These are phyloP conservation scores for Ylistrum balloti DNA, from an alignment of 1,140 invertebrate species.

Conservation along the genomic window DNA sequence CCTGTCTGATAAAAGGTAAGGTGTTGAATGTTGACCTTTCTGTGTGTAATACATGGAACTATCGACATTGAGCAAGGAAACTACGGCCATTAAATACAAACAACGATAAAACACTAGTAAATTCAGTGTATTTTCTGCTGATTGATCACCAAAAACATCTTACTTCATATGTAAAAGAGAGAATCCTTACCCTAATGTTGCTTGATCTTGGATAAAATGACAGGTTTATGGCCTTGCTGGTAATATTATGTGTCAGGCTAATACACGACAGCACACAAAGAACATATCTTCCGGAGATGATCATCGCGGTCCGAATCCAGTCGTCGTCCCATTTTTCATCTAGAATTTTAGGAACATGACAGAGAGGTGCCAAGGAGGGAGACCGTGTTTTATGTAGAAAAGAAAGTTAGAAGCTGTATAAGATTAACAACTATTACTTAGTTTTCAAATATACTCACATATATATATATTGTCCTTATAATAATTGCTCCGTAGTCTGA, in stretches of 20 bases:
- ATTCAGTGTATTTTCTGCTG: not conserved
- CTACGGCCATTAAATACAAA: not conserved
- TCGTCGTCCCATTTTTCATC: not conserved
- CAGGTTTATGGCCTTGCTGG: not conserved
- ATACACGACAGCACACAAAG: constrained; percentile 23
- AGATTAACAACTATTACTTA: no score
- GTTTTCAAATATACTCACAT: no score
- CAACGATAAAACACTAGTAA: constrained; percentile 35
- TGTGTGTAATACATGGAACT: not conserved
- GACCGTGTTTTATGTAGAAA: no score
- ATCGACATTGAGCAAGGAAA: constrained; percentile 7
- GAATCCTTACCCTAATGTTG: not conserved
- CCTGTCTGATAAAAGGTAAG: constrained; percentile 13
- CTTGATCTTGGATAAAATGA: constrained; percentile 34
- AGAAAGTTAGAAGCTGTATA: no score
- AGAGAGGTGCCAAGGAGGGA: no score
- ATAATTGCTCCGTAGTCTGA: no score
- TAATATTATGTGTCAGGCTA: not conserved
- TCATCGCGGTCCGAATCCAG: not conserved
- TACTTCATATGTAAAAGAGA: constrained; percentile 1
- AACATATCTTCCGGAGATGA: not conserved
- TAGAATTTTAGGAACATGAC: no score
- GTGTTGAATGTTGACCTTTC: constrained; percentile 16
- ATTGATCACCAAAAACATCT: constrained; percentile 39
- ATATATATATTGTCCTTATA: no score